Conservation (phyloP, 2,113 vertebrate genomes). For the Python bivittatus region DNA sequence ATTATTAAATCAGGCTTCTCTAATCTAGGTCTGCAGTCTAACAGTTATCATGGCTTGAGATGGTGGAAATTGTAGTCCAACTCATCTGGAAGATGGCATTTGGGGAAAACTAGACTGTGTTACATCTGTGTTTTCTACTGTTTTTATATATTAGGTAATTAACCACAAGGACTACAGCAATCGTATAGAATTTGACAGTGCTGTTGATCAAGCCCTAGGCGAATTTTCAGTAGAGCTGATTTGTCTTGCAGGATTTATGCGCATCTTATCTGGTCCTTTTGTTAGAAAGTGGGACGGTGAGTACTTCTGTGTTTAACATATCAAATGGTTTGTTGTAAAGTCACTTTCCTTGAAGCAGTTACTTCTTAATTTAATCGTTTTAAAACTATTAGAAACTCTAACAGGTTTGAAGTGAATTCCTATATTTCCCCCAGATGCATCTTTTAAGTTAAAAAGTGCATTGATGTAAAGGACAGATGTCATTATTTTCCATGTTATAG, state of each 20-base stretch:
- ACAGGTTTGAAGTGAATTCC: not conserved
- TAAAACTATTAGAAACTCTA: not conserved
- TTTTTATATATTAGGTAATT: slow-evolving; percentile 78
- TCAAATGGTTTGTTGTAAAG: no score
- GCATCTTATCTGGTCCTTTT: slow-evolving; percentile 90
- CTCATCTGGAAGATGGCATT: not conserved
- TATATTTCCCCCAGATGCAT: not conserved
- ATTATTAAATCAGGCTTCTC: not conserved
- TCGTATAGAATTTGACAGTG: slow-evolving; percentile 85
- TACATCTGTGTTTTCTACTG: rapidly evolving
- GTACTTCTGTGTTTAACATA: not conserved
- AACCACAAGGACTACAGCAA: slow-evolving; percentile 89
- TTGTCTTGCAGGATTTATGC: slow-evolving; percentile 97
- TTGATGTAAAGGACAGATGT: not conserved
- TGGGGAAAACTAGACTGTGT: not conserved
- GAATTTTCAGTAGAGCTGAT: slow-evolving; percentile 88
- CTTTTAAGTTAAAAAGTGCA: not conserved
- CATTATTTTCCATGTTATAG: not conserved
- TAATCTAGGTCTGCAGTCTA: not conserved
- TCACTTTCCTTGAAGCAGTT: not conserved
- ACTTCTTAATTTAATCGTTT: not conserved
- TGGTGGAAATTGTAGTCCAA: not conserved
- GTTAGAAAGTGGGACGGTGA: slow-evolving; percentile 94
- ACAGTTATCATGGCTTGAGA: not conserved
- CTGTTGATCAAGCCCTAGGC: slow-evolving; percentile 83